Evolutionary conservation across 2,797 vertebrate genomes (phyloP).

Genomic region (Pteronotus mesoamericanus): DNA sequence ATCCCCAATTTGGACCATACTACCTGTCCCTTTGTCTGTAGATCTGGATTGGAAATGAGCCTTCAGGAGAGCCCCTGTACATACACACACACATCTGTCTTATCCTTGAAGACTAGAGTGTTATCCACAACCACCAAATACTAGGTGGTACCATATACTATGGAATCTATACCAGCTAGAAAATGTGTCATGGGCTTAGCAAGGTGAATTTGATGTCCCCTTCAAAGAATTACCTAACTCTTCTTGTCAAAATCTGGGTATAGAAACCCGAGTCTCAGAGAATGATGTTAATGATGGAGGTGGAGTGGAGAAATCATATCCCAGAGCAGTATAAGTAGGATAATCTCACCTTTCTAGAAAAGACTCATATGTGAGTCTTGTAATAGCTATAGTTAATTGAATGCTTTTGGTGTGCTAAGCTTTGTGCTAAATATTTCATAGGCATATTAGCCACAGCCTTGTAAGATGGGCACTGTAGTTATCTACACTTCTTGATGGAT

Average conservation of each 20-base stretch:
- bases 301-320: background rate
- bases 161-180: background rate
- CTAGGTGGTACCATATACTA: background rate
- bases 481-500: background rate
- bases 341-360: background rate
- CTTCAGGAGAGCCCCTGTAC: background rate
- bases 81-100: background rate
- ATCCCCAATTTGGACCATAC: background rate
- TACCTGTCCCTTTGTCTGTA: background rate
- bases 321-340: background rate
- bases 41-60: background rate
- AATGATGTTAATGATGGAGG: background rate
- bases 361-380: background rate
- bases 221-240: background rate
- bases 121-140: background rate
- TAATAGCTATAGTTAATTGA: background rate
- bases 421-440: background rate
- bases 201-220: background rate
- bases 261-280: background rate
- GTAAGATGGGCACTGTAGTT: background rate
- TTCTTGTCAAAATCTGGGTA: conserved; percentile 20
- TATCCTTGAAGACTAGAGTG: background rate
- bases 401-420: background rate
- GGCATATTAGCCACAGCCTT: background rate
- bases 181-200: background rate